phyloP scores from a whole-genome alignment of 2,113 vertebrate species.

The Romanogobio albipinnatus region DNA sequence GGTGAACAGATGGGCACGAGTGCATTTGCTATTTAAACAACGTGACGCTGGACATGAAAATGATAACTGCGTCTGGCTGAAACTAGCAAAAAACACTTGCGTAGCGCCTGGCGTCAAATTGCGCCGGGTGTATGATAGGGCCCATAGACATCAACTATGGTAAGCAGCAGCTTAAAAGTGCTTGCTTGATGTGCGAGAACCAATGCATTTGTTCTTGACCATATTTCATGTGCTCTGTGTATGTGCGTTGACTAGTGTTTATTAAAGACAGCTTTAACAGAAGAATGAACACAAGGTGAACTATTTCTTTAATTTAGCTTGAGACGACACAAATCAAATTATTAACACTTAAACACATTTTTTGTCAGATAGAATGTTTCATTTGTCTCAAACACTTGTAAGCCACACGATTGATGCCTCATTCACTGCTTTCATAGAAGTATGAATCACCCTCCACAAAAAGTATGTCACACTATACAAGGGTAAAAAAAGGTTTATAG shows the following conservation, averaged over 20 bases:
- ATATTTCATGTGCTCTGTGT: background rate
- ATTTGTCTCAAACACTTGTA: background rate
- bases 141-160: background rate
- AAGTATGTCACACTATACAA: background rate
- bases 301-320: background rate
- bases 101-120: too few species aligned
- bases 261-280: background rate
- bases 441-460: conserved; percentile 30
- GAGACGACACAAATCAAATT: background rate
- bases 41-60: too few species aligned
- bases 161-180: background rate
- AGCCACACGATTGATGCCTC: background rate
- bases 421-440: conserved; percentile 21
- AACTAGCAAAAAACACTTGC: too few species aligned
- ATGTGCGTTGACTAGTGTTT: background rate
- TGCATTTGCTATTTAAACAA: too few species aligned
- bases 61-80: too few species aligned
- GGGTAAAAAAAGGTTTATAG: conserved; percentile 16
- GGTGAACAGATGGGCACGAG: too few species aligned
- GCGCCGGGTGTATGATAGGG: too few species aligned
- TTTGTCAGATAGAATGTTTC: background rate
- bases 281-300: background rate
- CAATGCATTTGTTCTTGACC: background rate
- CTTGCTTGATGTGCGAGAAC: background rate
- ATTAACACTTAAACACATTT: background rate